Percentiles rank a stretch among this genome's conserved stretches.
Evolutionary conservation across 2,888 invertebrate genomes (phyloP).

Genomic region (Sceliomorpha sp.): DNA sequence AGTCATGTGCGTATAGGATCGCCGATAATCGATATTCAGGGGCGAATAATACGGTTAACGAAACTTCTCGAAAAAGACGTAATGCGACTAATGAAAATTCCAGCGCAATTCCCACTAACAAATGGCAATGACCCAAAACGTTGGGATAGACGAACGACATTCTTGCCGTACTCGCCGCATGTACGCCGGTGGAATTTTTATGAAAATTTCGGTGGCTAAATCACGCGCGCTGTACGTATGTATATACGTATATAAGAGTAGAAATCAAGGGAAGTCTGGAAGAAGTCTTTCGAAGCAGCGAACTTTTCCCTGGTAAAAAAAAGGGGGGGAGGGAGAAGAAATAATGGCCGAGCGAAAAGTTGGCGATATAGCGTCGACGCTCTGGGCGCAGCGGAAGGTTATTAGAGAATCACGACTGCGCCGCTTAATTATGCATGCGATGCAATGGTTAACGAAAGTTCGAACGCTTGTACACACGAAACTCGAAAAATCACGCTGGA

Average conservation of each 20-base stretch:
- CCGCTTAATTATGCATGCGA: conserved; percentile 60
- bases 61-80: not conserved
- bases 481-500: conserved; percentile 28
- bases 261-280: conserved; percentile 34
- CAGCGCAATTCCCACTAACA: conserved; percentile 1
- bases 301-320: conserved; percentile 34
- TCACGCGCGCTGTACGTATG: conserved; percentile 18
- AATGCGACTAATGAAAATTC: conserved; percentile 7
- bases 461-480: conserved; percentile 37
- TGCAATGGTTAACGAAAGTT: conserved; percentile 57
- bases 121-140: not conserved
- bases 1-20: too few species aligned
- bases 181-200: conserved; percentile 21
- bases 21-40: too few species aligned
- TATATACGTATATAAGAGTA: conserved; percentile 27
- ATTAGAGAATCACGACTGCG: conserved; percentile 47
- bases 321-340: too few species aligned
- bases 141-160: conserved; percentile 1
- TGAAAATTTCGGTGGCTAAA: conserved; percentile 38
- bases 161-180: conserved; percentile 1
- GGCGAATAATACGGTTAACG: too few species aligned
- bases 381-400: conserved; percentile 18
- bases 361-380: conserved; percentile 44
- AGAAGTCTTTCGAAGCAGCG: conserved; percentile 26
- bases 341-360: conserved; percentile 33